Percentiles rank a stretch among this genome's conserved stretches.
Conservation (phyloP, 2,888 invertebrate species). For the Anoplius nigerrimus region DNA sequence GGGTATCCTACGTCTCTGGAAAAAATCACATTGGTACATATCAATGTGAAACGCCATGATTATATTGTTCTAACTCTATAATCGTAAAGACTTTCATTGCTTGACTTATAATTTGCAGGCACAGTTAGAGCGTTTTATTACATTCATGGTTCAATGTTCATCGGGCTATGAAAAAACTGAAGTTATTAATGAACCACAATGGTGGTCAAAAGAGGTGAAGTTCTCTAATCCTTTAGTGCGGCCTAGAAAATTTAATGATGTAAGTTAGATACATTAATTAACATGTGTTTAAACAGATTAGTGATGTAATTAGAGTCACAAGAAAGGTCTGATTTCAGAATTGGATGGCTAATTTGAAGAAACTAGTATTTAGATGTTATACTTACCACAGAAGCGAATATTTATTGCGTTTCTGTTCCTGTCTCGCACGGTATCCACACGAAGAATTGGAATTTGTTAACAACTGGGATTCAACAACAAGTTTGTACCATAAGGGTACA, state of each 20-base stretch:
- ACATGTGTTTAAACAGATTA: background rate
- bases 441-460: conserved; percentile 82
- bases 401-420: conserved; percentile 83
- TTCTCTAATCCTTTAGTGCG: conserved; percentile 81
- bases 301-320: background rate
- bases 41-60: background rate
- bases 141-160: conserved; percentile 86
- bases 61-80: background rate
- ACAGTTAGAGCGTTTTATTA: conserved; percentile 83
- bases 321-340: conserved; percentile 67
- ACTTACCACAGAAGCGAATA: conserved; percentile 84
- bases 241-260: conserved; percentile 76
- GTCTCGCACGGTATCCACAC: conserved; percentile 81
- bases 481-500: conserved; percentile 81
- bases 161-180: conserved; percentile 80
- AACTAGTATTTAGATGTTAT: conserved; percentile 83
- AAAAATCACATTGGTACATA: conserved; percentile 77
- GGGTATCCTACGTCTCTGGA: conserved; percentile 83
- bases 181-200: conserved; percentile 79
- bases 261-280: conserved; percentile 60
- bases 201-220: conserved; percentile 83
- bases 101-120: conserved; percentile 53
- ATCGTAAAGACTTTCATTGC: conserved; percentile 8
- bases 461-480: conserved; percentile 85
- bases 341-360: conserved; percentile 81